Evolutionary conservation across 2,113 vertebrate genomes (phyloP).

Genomic region (Pycnonotus jocosus): DNA sequence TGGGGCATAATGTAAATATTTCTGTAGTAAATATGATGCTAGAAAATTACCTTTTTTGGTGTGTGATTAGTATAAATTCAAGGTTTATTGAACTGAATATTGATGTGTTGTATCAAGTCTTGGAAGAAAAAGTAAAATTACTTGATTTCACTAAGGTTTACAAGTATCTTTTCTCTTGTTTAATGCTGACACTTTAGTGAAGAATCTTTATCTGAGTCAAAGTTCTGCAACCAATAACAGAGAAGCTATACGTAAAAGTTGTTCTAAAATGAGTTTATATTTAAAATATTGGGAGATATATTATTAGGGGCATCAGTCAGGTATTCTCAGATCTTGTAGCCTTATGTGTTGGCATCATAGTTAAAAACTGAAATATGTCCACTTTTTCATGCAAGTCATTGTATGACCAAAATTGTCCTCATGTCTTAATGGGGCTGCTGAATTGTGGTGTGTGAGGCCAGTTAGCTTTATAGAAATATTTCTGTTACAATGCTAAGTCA

Average conservation of each 20-base stretch:
- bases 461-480: not conserved
- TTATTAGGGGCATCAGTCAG: not conserved
- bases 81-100: not conserved
- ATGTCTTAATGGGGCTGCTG: not conserved
- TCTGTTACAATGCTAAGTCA: not conserved
- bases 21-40: not conserved
- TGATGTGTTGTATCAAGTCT: not conserved
- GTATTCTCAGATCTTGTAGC: not conserved
- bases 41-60: not conserved
- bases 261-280: not conserved
- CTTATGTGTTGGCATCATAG: not conserved
- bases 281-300: not conserved
- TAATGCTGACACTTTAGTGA: not conserved
- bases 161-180: constrained; percentile 9
- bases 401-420: not conserved
- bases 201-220: not conserved
- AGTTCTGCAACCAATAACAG: not conserved
- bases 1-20: constrained; percentile 27
- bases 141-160: not conserved
- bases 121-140: constrained; percentile 33
- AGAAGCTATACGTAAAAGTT: not conserved
- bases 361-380: not conserved
- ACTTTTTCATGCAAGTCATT: not conserved
- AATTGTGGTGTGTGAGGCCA: not conserved
- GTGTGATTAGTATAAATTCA: not conserved